Evolutionary conservation across 1,140 invertebrate genomes (phyloP).

Genomic region (Varroa destructor): DNA sequence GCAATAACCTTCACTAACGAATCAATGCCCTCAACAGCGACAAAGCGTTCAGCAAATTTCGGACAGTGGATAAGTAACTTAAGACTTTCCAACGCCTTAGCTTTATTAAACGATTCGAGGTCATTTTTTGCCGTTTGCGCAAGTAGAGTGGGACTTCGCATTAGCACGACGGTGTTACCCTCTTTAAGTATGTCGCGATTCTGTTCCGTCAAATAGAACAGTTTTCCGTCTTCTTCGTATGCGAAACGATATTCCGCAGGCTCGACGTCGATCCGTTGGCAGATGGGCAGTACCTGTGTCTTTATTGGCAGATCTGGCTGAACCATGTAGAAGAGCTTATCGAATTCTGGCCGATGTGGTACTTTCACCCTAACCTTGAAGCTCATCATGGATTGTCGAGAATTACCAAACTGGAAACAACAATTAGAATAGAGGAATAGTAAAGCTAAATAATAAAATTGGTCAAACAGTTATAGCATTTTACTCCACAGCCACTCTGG

Average conservation of each 20-base stretch:
- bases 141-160: constrained; percentile 8
- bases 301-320: neutral
- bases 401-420: too few relatives aligned
- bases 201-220: constrained; percentile 5
- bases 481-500: too few relatives aligned
- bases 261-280: neutral
- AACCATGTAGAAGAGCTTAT: neutral
- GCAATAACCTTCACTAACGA: constrained; percentile 8
- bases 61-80: constrained; percentile 11
- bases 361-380: neutral
- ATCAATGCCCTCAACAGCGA: constrained; percentile 17
- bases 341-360: constrained; percentile 13
- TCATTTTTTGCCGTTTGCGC: constrained; percentile 16
- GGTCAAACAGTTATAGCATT: too few relatives aligned
- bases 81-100: constrained; percentile 8
- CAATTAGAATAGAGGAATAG: too few relatives aligned
- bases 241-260: constrained; percentile 19
- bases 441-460: too few relatives aligned
- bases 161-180: constrained; percentile 9
- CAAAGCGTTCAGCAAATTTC: constrained; percentile 16
- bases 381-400: neutral
- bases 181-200: neutral
- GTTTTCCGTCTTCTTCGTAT: constrained; percentile 6
- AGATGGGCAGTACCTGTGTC: neutral
- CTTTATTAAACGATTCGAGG: constrained; percentile 6